Percentiles rank a stretch among this genome's conserved stretches.
These are phyloP conservation scores for Pseudomyrmex pallidus DNA, from an alignment of 1,140 invertebrate genomes.

Conservation along the genomic window DNA sequence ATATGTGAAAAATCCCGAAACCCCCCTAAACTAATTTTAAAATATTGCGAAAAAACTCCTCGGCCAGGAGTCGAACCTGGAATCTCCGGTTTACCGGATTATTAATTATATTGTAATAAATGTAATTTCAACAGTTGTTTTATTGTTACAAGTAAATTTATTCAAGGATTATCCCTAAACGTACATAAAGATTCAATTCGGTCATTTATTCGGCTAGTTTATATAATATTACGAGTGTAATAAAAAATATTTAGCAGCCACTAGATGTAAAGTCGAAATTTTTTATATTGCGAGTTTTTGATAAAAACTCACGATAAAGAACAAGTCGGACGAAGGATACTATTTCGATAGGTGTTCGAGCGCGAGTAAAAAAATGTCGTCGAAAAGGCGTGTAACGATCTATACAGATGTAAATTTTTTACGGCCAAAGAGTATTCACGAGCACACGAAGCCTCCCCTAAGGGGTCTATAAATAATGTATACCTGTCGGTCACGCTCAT, in stretches of 20 bases:
- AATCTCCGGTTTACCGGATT: too few relatives aligned
- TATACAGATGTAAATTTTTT: constrained; percentile 53
- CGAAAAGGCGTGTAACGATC: constrained; percentile 30
- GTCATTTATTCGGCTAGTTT: background rate
- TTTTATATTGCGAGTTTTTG: background rate
- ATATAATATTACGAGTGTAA: background rate
- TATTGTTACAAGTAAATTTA: too few relatives aligned
- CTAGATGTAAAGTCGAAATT: constrained; percentile 15
- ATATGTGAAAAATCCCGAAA: too few relatives aligned
- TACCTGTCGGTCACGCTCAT: constrained; percentile 32
- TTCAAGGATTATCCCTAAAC: too few relatives aligned
- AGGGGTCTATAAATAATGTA: constrained; percentile 45
- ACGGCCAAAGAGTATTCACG: constrained; percentile 7
- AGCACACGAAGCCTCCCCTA: background rate
- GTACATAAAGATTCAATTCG: too few relatives aligned
- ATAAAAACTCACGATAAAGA: background rate
- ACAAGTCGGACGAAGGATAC: background rate
- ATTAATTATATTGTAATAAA: too few relatives aligned
- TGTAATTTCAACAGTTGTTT: too few relatives aligned
- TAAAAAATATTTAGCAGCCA: background rate
- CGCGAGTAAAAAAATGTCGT: background rate
- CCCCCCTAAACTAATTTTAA: too few relatives aligned
- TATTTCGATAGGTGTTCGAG: constrained; percentile 11
- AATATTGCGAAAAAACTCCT: too few relatives aligned
- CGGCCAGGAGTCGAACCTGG: too few relatives aligned